A percentile compares a stretch with the other conserved stretches of the same genome.
Conservation (phyloP, 2,888 invertebrate species). For the Drosophila pseudotalamancana region DNA sequence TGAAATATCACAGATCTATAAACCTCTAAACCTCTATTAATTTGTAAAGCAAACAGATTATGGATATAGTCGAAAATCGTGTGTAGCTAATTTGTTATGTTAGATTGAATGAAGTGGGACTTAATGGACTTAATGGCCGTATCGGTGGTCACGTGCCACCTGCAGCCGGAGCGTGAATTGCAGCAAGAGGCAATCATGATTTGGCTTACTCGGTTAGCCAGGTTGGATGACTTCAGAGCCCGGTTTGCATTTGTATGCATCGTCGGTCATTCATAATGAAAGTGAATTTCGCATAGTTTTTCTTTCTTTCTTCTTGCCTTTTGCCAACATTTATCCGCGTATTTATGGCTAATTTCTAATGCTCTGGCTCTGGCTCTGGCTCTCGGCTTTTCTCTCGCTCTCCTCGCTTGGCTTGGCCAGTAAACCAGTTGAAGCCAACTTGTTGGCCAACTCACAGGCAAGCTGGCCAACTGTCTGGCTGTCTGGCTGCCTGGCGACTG, state of each 20-base stretch:
- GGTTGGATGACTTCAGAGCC: constrained; percentile 71
- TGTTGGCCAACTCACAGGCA: constrained; percentile 64
- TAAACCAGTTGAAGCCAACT: constrained; percentile 62
- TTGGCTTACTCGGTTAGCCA: constrained; percentile 62
- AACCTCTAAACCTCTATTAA: no score
- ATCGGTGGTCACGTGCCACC: constrained; percentile 41
- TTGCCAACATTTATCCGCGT: constrained; percentile 40
- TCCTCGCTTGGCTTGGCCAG: constrained; percentile 13
- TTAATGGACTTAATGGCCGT: constrained; percentile 13
- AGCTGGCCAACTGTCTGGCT: no score
- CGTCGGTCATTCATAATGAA: constrained; percentile 81
- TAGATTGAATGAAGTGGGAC: no score
- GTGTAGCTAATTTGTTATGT: no score
- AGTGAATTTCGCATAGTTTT: constrained; percentile 80
- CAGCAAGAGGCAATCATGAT: constrained; percentile 54
- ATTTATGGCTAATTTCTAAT: constrained; percentile 73
- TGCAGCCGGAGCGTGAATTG: constrained; percentile 22
- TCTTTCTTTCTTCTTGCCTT: constrained; percentile 40
- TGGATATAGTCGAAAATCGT: no score
- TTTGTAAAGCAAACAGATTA: no score
- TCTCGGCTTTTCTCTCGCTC: constrained; percentile 13
- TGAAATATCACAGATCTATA: no score
- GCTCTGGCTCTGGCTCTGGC: constrained; percentile 30
- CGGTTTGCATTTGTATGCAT: constrained; percentile 73
- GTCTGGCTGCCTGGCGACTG: constrained; percentile 18